phyloP scores from a whole-genome alignment of 2,888 invertebrate species.

The Tuberolachnus salignus region DNA sequence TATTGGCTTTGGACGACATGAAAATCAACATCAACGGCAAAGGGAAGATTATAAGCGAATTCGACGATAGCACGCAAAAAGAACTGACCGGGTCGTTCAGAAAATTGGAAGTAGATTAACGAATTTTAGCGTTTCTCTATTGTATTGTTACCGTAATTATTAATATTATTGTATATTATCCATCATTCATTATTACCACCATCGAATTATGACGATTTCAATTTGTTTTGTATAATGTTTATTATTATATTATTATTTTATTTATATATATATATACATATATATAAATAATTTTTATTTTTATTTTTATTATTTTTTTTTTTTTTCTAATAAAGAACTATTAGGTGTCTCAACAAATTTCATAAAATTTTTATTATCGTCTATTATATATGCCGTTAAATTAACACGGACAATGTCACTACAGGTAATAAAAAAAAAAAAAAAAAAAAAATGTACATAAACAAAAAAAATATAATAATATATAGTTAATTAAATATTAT shows the following conservation, averaged over 20 bases:
- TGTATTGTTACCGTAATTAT: conserved; percentile 51
- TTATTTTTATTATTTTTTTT: too few relatives aligned
- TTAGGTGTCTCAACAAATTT: conserved; percentile 48
- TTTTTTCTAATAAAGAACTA: conserved; percentile 38
- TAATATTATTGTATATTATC: conserved; percentile 29
- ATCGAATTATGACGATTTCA: conserved; percentile 10
- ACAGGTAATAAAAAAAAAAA: conserved; percentile 48
- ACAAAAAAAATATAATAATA: conserved; percentile 29
- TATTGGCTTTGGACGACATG: conserved; percentile 62
- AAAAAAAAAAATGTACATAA: conserved; percentile 55
- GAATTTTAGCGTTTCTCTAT: background rate
- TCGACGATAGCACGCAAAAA: conserved; percentile 70
- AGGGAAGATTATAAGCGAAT: conserved; percentile 76
- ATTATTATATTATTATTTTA: background rate
- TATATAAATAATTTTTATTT: too few relatives aligned
- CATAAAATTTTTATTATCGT: too few relatives aligned
- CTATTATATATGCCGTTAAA: conserved; percentile 38
- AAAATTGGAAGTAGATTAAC: conserved; percentile 77
- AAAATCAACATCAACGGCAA: conserved; percentile 68
- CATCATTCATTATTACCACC: conserved; percentile 30
- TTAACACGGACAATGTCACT: conserved; percentile 43
- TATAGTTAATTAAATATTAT: conserved; percentile 52
- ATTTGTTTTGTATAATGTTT: conserved; percentile 21
- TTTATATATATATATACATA: conserved; percentile 4
- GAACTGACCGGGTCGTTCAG: conserved; percentile 79